Evolutionary conservation across 2,888 invertebrate genomes (phyloP), one percentile per base, ranked within the genome.

Genomic region (Aricia artaxerxes): DNA sequence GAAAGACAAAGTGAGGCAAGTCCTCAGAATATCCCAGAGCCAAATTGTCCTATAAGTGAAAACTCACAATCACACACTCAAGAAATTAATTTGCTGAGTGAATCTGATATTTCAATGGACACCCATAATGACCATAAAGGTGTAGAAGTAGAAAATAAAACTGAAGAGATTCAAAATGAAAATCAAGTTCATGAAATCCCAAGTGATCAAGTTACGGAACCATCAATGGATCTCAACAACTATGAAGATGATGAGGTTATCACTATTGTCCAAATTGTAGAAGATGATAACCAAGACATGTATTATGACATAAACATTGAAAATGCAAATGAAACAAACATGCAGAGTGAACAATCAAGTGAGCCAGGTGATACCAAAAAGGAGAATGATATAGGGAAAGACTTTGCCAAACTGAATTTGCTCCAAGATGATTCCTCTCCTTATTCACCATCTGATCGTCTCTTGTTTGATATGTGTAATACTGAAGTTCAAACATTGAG

Each of bases 241-340:
- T 92, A 89, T 87, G 91, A 86, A 83, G 93, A 92, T 86, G 94
- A 94, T 86, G 95, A 95, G 84, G 89, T 94, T 78, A 94, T 95
- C 60, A 95, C 95, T 60, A 89, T 95, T 82, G 93, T 94, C 31
- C 94, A 95, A 86, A 94, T 95, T 81, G 91, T 95, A 24, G 95
- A 94, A 82, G 94, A 94, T 90, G 94, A 94, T 81, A 88, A 92
- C 81, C 90, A 89, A 73, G 92, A 92, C 73, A 82, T 91, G 35
- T 93, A 93, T 82, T 94, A 93, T 83, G 87, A 91, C 79, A 91
- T 93, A 60, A 90, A 92, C 80, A 90, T 92, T 81, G 90, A 89
- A 49, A 92, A 91, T 83, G 89, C 91, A 57, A 88, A 88, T 82
- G 86, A 88, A 69, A 80, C 84, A 11, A 77, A 57, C 35, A 64